These are phyloP conservation scores for Lithobates pipiens DNA, from an alignment of 2,797 vertebrate species.

Conservation along the genomic window DNA sequence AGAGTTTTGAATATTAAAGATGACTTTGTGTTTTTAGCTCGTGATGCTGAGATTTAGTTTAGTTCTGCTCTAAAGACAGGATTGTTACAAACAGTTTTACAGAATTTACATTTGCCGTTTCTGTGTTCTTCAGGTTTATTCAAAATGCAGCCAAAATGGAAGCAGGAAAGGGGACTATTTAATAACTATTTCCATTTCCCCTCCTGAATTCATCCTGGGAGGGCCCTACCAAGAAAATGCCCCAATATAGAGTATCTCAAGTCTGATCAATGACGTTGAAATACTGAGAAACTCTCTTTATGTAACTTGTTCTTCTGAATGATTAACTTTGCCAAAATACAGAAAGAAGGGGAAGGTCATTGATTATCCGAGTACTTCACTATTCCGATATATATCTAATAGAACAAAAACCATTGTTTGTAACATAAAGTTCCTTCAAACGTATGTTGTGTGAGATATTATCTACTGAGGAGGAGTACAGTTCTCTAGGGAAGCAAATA, in stretches of 20 bases:
- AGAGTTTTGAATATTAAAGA: no score
- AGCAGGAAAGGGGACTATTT: no score
- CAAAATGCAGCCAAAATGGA: no score
- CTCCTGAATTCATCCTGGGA: not conserved
- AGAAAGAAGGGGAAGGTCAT: not conserved
- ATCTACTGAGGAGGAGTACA: not conserved
- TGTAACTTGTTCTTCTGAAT: not conserved
- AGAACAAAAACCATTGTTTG: not conserved
- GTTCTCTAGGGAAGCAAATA: not conserved
- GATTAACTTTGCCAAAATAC: not conserved
- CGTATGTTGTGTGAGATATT: not conserved
- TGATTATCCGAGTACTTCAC: slow-evolving; percentile 1
- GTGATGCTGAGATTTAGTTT: no score
- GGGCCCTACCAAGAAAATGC: no score
- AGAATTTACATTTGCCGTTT: no score
- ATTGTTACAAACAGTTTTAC: no score
- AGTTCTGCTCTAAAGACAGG: no score
- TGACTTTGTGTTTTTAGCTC: no score
- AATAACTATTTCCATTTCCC: no score
- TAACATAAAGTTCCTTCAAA: not conserved
- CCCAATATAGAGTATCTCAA: not conserved
- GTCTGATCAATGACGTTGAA: not conserved
- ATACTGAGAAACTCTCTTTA: not conserved
- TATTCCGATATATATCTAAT: not conserved
- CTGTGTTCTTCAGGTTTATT: no score